Conservation (phyloP, 2,888 invertebrate genomes). For the Ophion obscuratus region DNA sequence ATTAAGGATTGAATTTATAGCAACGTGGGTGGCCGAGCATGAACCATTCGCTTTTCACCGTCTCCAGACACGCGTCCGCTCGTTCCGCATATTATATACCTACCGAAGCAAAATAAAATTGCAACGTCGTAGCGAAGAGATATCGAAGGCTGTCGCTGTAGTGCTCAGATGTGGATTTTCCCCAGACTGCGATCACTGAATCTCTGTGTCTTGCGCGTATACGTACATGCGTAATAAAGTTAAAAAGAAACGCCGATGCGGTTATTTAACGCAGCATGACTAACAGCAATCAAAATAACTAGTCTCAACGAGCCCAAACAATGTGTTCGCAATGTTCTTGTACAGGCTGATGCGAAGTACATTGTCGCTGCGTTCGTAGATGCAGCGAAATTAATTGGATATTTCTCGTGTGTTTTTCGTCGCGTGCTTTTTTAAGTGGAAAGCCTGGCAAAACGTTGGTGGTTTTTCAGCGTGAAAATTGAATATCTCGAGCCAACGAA, state of each 20-base stretch:
- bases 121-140: conserved; percentile 30
- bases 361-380: background rate
- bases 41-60: conserved; percentile 46
- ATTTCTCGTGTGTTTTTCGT: background rate
- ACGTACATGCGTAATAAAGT: background rate
- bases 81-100: conserved; percentile 25
- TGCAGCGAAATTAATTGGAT: background rate
- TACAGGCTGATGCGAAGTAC: background rate
- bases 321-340: background rate
- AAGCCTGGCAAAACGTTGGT: background rate
- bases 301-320: conserved; percentile 31
- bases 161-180: conserved; percentile 27
- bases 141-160: conserved; percentile 33
- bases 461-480: background rate
- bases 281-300: background rate
- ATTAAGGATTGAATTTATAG: conserved; percentile 46
- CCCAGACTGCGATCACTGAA: conserved; percentile 27
- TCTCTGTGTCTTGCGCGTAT: background rate
- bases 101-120: conserved; percentile 7
- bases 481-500: background rate
- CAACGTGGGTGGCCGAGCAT: conserved; percentile 58
- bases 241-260: conserved; percentile 15
- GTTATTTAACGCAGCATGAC: conserved; percentile 22
- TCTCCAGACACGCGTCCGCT: conserved; percentile 36
- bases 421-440: background rate